Percentiles rank a stretch among this genome's conserved stretches.
phyloP scores from a whole-genome alignment of 2,888 invertebrate genomes.

The Chloromyia formosa region DNA sequence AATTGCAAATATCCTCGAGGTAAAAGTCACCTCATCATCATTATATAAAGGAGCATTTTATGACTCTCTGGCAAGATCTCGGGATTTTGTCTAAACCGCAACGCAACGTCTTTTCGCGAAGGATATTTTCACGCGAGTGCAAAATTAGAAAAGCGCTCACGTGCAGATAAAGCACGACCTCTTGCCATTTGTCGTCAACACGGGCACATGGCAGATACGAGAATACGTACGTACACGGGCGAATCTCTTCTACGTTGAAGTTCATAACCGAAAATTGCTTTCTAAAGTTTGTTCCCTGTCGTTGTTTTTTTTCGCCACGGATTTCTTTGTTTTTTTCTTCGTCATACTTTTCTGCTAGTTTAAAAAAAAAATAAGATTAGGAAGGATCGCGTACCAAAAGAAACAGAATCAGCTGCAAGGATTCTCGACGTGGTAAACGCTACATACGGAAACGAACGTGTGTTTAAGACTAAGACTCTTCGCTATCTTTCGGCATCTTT shows the following conservation, averaged over 20 bases:
- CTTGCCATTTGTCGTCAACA: conserved; percentile 16
- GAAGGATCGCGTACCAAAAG: too few relatives aligned
- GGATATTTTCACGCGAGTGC: too few relatives aligned
- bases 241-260: neutral
- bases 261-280: conserved; percentile 5
- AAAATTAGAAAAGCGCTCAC: conserved; percentile 31
- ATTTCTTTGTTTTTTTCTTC: too few relatives aligned
- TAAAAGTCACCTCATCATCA: conserved; percentile 18
- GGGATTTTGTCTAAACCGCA: neutral
- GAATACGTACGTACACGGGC: too few relatives aligned
- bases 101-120: too few relatives aligned
- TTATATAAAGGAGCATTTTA: neutral
- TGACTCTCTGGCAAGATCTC: neutral
- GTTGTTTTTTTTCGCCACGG: neutral
- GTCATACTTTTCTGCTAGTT: too few relatives aligned
- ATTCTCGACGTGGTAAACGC: too few relatives aligned
- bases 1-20: neutral
- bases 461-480: too few relatives aligned
- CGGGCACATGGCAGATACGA: neutral
- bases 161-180: conserved; percentile 40
- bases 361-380: too few relatives aligned
- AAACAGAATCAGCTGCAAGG: too few relatives aligned
- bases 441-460: too few relatives aligned
- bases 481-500: neutral
- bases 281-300: neutral